Evolutionary conservation across 1,140 invertebrate species (phyloP), one percentile per base, ranked within the genome.

Genomic region (Triops longicaudatus): DNA sequence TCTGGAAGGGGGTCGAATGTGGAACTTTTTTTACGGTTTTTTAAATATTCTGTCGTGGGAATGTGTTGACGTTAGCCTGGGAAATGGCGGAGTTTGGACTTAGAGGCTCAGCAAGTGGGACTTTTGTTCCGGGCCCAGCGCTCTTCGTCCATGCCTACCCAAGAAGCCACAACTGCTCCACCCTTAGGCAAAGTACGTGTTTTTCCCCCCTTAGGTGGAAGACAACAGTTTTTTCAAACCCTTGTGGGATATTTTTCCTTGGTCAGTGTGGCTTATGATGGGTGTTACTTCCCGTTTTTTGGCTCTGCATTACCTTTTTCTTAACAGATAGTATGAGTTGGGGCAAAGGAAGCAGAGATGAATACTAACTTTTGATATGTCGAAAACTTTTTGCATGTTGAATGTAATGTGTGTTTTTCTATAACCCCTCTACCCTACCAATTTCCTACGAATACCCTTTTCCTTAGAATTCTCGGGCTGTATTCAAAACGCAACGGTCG

Each of bases 401-500:
- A 63, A 63, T 63, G 50, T 63, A 63, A 63, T 22, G 50, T 63
- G 22, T 74, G 28, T 77, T n/a, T 79, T 80, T 73, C 78, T 79
- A 78, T 81, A 79, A 81, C 63, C 77, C 9, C 11, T 74, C 31
- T 37, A 44, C 42, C 14, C 22, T 28, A 26, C 79, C 76, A 77
- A 77, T 31, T 79, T 76, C 80, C 74, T 79, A 50, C 28, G 42
- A 28, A 37, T 74, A 14, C 77, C 17, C 71, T 31, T 37, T 37
- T 37, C 50, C 50, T 63, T 63, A 63, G 50, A 63, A 63, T 63
- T 63, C 50, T 63, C 50, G 92, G 85, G 91, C 92, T 87, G 89
- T 92, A 85, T 93, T 95, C 86, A 94, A 93, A 88, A 94, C 93
- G 80, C 93, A 95, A 85, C 88, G 94, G 81, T 95, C 93, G 76